Conservation (phyloP, 2,113 vertebrate genomes). For the Prinia subflava region DNA sequence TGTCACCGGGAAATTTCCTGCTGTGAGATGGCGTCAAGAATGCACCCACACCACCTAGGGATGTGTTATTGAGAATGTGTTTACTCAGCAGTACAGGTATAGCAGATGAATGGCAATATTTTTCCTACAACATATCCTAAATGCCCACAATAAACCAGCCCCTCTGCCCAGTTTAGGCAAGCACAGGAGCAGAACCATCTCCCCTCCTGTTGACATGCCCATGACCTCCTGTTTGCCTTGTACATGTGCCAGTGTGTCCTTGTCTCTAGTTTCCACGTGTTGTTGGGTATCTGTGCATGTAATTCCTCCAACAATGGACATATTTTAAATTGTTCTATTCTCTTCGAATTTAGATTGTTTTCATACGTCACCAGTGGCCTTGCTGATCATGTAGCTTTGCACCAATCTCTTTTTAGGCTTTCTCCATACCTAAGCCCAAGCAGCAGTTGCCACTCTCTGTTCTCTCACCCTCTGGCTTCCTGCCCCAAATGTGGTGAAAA, state of each 20-base stretch:
- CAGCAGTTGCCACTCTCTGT: neutral
- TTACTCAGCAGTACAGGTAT: neutral
- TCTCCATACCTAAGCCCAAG: neutral
- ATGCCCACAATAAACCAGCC: neutral
- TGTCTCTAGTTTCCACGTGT: neutral
- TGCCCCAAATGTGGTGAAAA: neutral
- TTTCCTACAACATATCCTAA: neutral
- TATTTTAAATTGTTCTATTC: neutral
- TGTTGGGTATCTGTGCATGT: too few species aligned
- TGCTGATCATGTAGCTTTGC: neutral
- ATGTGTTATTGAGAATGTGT: neutral
- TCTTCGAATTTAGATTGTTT: neutral
- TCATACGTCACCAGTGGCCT: too few species aligned
- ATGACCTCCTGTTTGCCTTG: neutral
- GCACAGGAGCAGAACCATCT: neutral
- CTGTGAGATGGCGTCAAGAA: neutral
- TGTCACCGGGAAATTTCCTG: neutral
- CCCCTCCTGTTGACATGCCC: rapidly evolving
- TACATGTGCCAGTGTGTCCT: neutral
- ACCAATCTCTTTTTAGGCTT: neutral
- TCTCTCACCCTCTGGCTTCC: neutral
- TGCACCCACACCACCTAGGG: neutral
- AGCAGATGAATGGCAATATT: neutral
- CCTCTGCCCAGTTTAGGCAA: neutral
- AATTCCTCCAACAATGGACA: neutral